Evolutionary conservation across 2,888 invertebrate genomes (phyloP), one percentile per base, ranked within the genome.

Genomic region (Amiota mariae): DNA sequence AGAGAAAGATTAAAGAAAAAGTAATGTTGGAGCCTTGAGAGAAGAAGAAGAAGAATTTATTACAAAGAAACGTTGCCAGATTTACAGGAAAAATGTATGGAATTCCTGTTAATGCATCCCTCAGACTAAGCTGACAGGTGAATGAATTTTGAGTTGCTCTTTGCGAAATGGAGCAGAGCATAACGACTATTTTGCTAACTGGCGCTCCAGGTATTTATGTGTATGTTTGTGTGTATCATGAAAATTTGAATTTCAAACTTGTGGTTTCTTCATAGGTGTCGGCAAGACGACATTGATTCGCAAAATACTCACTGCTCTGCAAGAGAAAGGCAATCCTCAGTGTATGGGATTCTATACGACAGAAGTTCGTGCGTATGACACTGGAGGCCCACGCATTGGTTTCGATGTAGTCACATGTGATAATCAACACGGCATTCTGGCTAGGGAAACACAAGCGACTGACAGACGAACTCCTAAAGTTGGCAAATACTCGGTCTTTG

Each of bases 221-320:
- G 13, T 15, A 63, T 64, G 54, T 10, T 24, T 9, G 12, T 9
- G 18, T 59, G 9, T 20, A 12, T 51, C 54, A 11, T 36, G 36
- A 6, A 59, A 12, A 11, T 10, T 59, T 59, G 15, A 20, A 20
- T 8, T 59, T 59, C 2, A 36, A 20, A 15, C 20, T 10, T 9
- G 4, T 20, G 20, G 20, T 18, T 1, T 24, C 12, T n/a, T 72
- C 64, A 15, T 48, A 91, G 94, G 94, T 59, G 90, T 93, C 73
- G 94, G 94, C 1, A 94, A 94, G 87, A 94, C 94, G 2, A 94
- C 94, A 0, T 80, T 93, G 61, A 90, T 93, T 0, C 91, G 91
- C 76, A 83, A 88, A n/a, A 79, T 88, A 36, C 81, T 92, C 36
- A 80, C 87, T 51, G 82, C 87, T 2, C 82, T 88, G 59, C 78